Percentiles rank a stretch among this genome's conserved stretches.
Conservation (phyloP, 1,140 invertebrate genomes). For the Drepana arcuata region DNA sequence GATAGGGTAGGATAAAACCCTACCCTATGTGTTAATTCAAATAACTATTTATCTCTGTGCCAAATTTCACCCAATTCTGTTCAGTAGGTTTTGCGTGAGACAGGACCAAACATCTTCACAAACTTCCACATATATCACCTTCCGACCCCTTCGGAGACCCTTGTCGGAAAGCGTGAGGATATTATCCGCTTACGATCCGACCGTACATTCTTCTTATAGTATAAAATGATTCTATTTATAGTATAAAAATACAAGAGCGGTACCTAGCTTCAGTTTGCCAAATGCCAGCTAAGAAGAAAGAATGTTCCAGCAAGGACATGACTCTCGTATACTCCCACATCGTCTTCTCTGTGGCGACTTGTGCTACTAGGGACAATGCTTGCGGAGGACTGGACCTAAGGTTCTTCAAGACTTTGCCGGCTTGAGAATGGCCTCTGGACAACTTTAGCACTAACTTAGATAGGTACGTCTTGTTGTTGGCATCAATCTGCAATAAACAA, state of each 20-base stretch:
- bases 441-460: conserved; percentile 61
- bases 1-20: no score
- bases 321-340: conserved; percentile 65
- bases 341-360: conserved; percentile 58
- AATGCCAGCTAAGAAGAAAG: conserved; percentile 54
- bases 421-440: conserved; percentile 58
- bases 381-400: conserved; percentile 48
- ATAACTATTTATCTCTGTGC: no score
- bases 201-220: no score
- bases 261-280: conserved; percentile 57
- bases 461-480: conserved; percentile 60
- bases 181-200: no score
- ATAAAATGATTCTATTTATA: background rate
- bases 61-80: no score
- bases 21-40: no score
- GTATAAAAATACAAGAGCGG: background rate
- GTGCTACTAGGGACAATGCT: conserved; percentile 52
- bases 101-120: no score
- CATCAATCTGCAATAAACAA: conserved; percentile 70
- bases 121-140: no score
- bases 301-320: conserved; percentile 61
- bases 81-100: no score
- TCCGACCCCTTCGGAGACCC: no score
- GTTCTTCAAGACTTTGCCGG: conserved; percentile 54
- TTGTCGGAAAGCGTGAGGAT: no score